These are phyloP conservation scores for Thecophora atra DNA, from an alignment of 2,888 invertebrate genomes.

Conservation along the genomic window DNA sequence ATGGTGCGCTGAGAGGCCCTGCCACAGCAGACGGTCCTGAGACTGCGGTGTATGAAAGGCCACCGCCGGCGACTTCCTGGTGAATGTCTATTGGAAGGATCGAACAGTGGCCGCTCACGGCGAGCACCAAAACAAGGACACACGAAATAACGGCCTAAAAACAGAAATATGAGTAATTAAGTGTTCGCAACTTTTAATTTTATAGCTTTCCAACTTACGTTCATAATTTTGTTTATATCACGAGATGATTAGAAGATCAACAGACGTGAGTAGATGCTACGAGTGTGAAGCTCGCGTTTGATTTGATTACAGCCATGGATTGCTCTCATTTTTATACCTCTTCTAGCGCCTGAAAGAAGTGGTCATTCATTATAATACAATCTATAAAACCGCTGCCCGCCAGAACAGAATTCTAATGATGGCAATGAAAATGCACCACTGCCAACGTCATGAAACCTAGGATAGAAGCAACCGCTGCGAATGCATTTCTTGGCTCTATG, in stretches of 20 bases:
- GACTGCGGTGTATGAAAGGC: slow-evolving; percentile 57
- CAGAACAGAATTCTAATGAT: slow-evolving; percentile 25
- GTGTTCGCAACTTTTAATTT: neutral
- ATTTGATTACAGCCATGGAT: slow-evolving; percentile 51
- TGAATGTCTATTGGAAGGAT: slow-evolving; percentile 54
- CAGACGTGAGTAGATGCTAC: slow-evolving; percentile 24
- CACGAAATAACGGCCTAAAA: slow-evolving; percentile 54
- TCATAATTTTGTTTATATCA: slow-evolving; percentile 50
- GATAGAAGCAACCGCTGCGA: neutral
- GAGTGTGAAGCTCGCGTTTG: slow-evolving; percentile 55
- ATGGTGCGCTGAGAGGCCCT: slow-evolving; percentile 44
- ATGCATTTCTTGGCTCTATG: neutral
- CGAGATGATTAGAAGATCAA: neutral
- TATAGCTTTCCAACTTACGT: slow-evolving; percentile 51
- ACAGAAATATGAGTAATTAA: neutral
- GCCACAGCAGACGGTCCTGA: slow-evolving; percentile 44
- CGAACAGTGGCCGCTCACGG: slow-evolving; percentile 60
- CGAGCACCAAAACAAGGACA: slow-evolving; percentile 60
- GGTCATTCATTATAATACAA: neutral
- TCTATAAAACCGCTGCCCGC: neutral
- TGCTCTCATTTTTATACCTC: slow-evolving; percentile 50
- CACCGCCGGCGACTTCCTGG: slow-evolving; percentile 46
- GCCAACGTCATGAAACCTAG: neutral
- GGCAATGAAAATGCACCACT: slow-evolving; percentile 9
- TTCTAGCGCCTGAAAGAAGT: neutral